Evolutionary conservation across 2,797 vertebrate genomes (phyloP), one percentile per base, ranked within the genome.

Genomic region (Notolepis coatsorum): DNA sequence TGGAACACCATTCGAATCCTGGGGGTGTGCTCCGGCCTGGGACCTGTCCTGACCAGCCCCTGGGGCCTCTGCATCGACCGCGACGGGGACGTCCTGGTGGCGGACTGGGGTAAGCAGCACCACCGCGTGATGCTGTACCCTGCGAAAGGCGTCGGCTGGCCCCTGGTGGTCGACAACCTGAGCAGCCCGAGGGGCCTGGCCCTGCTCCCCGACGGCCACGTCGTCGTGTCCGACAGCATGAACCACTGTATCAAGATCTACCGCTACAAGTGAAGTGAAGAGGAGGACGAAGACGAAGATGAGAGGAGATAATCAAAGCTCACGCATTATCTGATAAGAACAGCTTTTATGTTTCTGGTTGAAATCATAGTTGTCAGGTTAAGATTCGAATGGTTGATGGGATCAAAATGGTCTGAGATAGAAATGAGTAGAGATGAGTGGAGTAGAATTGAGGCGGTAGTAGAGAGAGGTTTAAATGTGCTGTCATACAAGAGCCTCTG

Each of bases 161-260:
- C 88, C 5, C n/a, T 94, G 35, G 81, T 93, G 30, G 73, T 28
- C 0, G 76, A 92, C 12, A 91, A 89, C 37, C 87, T 95, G 25
- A 94, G 76, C 20, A 94, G 88, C 61, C 94, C 94, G 3, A 68
- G 94, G 2, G 94, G 94, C 7, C 74, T 95, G 3, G 88, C 92
- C 0, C 70, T 94, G 39, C 85, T 93, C n/a, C 92, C 92, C 4
- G 88, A 89, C n/a, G 90, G 89, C 9, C 90, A 92, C 12, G 55
- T 95, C 18, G 91, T 90, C 1, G 88, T 95, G 58, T 92, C 92
- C 3, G 94, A 95, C 73, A 94, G 93, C 73, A 94, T 95, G 94
- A 94, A 94, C 67, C 93, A 95, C 62, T 94, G 93, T 65, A 61
- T 95, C 35, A 94, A 95, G 75, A 83, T 93, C 50, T 95, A 92